Evolutionary conservation across 2,113 vertebrate genomes (phyloP).

Genomic region (Cairina moschata): DNA sequence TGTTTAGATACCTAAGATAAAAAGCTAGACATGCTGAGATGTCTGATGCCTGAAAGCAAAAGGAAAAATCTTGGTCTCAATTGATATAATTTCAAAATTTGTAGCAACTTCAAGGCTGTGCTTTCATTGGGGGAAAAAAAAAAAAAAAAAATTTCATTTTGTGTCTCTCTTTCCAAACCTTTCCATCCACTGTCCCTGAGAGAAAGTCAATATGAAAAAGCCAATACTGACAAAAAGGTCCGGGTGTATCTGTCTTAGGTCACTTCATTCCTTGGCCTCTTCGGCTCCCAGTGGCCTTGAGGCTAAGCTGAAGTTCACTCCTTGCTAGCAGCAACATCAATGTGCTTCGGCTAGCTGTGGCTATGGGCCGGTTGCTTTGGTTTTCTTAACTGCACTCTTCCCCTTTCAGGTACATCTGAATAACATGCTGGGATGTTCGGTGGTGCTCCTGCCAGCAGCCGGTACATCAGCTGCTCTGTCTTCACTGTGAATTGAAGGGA

Average conservation of each 20-base stretch:
- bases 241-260: neutral
- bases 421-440: neutral
- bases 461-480: neutral
- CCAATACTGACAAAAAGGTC: neutral
- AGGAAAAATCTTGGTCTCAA: neutral
- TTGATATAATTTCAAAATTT: neutral
- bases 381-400: neutral
- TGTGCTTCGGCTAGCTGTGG: neutral
- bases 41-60: neutral
- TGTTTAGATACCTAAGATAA: neutral
- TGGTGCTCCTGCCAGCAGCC: neutral
- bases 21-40: neutral
- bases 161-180: neutral
- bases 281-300: neutral
- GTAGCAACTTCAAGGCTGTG: neutral
- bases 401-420: neutral
- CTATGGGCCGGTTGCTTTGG: neutral
- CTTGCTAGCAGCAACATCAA: neutral
- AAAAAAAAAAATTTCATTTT: neutral
- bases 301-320: neutral
- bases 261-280: constrained; percentile 1
- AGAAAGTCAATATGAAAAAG: neutral
- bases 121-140: neutral
- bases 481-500: neutral
- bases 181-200: neutral